Conservation (phyloP, 1,140 invertebrate genomes). For the Drosophila cardini region DNA sequence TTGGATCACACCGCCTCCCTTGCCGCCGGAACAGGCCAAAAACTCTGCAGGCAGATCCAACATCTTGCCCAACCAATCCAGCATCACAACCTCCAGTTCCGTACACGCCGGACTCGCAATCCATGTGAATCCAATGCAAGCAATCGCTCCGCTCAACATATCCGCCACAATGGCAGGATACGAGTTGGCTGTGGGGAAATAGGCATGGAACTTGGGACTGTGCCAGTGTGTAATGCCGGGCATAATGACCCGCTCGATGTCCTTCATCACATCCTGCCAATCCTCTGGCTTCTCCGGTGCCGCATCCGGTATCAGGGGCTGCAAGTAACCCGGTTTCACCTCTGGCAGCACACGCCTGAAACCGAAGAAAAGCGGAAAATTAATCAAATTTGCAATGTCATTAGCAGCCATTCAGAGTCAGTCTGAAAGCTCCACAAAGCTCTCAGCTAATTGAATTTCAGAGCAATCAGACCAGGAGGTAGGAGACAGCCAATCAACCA, state of each 20-base stretch:
- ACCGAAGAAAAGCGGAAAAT: slow-evolving; percentile 46
- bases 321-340: slow-evolving; percentile 93
- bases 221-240: slow-evolving; percentile 99
- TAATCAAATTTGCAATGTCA: slow-evolving; percentile 54
- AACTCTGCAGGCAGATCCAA: slow-evolving; percentile 95
- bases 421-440: slow-evolving; percentile 41
- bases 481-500: too few relatives aligned
- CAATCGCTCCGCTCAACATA: slow-evolving; percentile 97
- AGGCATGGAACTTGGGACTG: slow-evolving; percentile 98
- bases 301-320: slow-evolving; percentile 91
- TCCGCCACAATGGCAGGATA: slow-evolving; percentile 94
- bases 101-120: slow-evolving; percentile 98
- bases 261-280: slow-evolving; percentile 95
- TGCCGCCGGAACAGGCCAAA: slow-evolving; percentile 91
- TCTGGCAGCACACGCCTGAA: slow-evolving; percentile 91
- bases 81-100: slow-evolving; percentile 97
- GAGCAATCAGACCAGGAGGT: not conserved
- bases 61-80: slow-evolving; percentile 99
- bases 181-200: slow-evolving; percentile 98
- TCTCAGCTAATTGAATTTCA: slow-evolving; percentile 53
- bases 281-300: slow-evolving; percentile 93
- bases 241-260: slow-evolving; percentile 98
- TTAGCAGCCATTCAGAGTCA: slow-evolving; percentile 48
- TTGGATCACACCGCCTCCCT: slow-evolving; percentile 97
- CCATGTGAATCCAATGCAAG: slow-evolving; percentile 95